A percentile compares a stretch with the other conserved stretches of the same genome.
phyloP scores from a whole-genome alignment of 2,888 invertebrate genomes.

The Cyrtodaria siliqua region DNA sequence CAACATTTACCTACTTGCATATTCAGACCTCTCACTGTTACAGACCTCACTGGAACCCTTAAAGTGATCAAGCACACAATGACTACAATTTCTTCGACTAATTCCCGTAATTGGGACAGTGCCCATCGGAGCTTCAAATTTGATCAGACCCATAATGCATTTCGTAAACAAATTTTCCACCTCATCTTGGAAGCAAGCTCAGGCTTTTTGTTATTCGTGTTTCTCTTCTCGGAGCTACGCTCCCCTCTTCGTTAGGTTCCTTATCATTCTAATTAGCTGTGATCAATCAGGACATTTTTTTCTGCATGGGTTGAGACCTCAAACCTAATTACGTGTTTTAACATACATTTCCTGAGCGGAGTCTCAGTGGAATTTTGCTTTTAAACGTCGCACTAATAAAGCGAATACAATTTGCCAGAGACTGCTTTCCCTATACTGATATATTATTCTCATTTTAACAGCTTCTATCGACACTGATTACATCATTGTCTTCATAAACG shows the following conservation, averaged over 20 bases:
- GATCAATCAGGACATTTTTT: constrained; percentile 63
- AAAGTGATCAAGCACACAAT: too few species aligned
- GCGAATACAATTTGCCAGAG: constrained; percentile 31
- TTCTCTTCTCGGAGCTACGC: constrained; percentile 9
- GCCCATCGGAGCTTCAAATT: constrained; percentile 49
- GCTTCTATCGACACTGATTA: constrained; percentile 63
- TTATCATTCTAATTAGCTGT: constrained; percentile 66
- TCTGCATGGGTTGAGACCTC: constrained; percentile 53
- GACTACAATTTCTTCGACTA: constrained; percentile 3
- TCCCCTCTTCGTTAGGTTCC: constrained; percentile 41
- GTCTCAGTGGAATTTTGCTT: constrained; percentile 54
- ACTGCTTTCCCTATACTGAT: constrained; percentile 29
- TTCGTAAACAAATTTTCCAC: constrained; percentile 60
- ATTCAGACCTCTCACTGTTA: too few species aligned
- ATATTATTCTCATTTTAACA: constrained; percentile 45
- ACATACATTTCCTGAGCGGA: constrained; percentile 60
- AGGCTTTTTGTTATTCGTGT: constrained; percentile 34
- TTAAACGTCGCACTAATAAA: constrained; percentile 60
- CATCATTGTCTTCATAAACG: constrained; percentile 59
- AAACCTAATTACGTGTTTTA: constrained; percentile 67
- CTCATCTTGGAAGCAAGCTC: constrained; percentile 6
- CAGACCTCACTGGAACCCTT: too few species aligned
- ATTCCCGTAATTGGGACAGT: constrained; percentile 41
- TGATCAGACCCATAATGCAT: constrained; percentile 56
- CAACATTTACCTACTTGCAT: too few species aligned